Evolutionary conservation across 2,797 vertebrate genomes (phyloP), one percentile per base, ranked within the genome.

Genomic region (Danio albolineatus): DNA sequence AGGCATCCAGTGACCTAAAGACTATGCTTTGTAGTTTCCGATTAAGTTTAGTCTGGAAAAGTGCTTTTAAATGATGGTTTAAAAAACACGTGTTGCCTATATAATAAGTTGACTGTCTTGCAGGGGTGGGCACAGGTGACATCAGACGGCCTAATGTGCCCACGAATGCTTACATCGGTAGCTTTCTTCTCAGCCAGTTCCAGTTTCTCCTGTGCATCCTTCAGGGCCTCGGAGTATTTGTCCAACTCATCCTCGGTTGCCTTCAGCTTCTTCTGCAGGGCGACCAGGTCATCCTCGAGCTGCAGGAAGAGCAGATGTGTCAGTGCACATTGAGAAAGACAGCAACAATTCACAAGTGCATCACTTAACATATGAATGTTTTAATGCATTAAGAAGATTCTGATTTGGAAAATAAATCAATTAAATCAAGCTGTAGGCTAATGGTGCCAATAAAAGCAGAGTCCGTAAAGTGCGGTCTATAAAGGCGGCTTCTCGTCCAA

Each of bases 121-220:
- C 10, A 66, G 17, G 16, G 21, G 4, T 57, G 16, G 41, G 21
- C 53, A 48, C 64, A 39, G 64, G 41, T 65, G 17, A 36, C 43
- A 49, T 53, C 46, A 64, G 13, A n/a, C 9, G 0, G 4, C 44
- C 7, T 12, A 46, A 14, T 80, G 28, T 62, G 60, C 21, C 13
- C n/a, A 21, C 75, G 19, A 19, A 79, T 75, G 96, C 96, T 98
- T 95, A 99, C 98, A 88, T 98, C 97, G 72, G 96, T 91, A 91
- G 98, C 98, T 89, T 98, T 99, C 94, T 97, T 99, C 91, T 99
- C 98, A 64, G 98, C 98, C 74, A 98, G 90, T 88, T 99, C 97
- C 95, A 99, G 92, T 92, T 98, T 99, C 94, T 99, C 98, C 93
- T 99, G 98, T 86, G 98, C 98, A 92, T 99, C 97, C 94, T 99